These are phyloP conservation scores for Apamea anceps DNA, from an alignment of 2,888 invertebrate genomes.

Conservation along the genomic window DNA sequence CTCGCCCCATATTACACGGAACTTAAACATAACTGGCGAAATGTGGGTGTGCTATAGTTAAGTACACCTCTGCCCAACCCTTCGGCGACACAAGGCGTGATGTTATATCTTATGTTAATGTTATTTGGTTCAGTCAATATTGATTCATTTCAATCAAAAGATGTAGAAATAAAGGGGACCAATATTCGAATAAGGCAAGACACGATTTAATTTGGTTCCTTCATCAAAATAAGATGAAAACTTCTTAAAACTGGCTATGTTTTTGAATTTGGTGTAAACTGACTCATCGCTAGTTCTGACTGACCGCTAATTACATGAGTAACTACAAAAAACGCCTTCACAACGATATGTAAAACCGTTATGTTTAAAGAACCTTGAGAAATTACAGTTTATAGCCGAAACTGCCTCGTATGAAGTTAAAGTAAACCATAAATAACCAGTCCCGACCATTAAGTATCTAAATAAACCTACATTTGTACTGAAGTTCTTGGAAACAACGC, in stretches of 20 bases:
- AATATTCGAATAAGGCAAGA: neutral
- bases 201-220: neutral
- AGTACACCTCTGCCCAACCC: neutral
- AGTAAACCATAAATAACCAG: constrained; percentile 28
- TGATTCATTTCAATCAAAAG: neutral
- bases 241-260: neutral
- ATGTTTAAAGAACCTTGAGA: constrained; percentile 47
- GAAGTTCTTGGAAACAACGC: constrained; percentile 30
- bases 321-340: constrained; percentile 25
- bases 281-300: constrained; percentile 28
- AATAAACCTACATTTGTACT: constrained; percentile 22
- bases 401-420: constrained; percentile 30
- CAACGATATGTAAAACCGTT: constrained; percentile 37
- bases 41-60: neutral
- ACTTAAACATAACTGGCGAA: neutral
- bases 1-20: neutral
- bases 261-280: constrained; percentile 12
- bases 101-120: neutral
- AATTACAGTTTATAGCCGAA: constrained; percentile 32
- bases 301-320: constrained; percentile 32
- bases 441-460: constrained; percentile 6
- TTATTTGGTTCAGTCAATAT: neutral
- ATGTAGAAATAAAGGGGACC: neutral
- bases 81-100: too few relatives aligned
- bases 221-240: neutral